Percentiles rank a stretch among this genome's conserved stretches.
These are phyloP conservation scores for Martes martes DNA, from an alignment of 2,113 vertebrate species.

Conservation along the genomic window DNA sequence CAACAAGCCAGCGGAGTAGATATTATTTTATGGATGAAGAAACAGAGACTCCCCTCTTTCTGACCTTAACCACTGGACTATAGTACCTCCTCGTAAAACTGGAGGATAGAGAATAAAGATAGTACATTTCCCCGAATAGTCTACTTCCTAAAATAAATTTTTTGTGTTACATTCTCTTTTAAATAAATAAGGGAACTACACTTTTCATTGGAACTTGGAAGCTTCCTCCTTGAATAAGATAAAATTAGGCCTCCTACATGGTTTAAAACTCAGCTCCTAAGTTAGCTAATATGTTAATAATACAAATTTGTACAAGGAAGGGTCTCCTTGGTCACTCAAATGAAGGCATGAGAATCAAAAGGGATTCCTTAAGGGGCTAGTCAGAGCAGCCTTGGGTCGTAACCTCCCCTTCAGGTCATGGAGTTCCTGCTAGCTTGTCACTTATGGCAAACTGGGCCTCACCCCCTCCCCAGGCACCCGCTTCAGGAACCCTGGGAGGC, in stretches of 20 bases:
- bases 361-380: not conserved
- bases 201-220: not conserved
- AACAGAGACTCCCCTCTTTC: not conserved
- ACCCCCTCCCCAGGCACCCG: not conserved
- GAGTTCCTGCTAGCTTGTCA: not conserved
- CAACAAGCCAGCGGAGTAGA: not conserved
- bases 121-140: not conserved
- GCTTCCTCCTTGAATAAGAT: not conserved
- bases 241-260: not conserved
- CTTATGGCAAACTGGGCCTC: not conserved
- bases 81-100: not conserved
- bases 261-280: not conserved
- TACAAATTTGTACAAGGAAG: not conserved
- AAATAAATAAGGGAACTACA: not conserved
- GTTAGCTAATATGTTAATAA: not conserved
- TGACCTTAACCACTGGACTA: not conserved
- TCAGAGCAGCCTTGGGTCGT: not conserved
- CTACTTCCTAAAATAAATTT: not conserved
- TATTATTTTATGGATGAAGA: not conserved
- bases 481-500: not conserved
- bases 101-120: not conserved
- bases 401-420: not conserved
- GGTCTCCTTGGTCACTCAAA: not conserved
- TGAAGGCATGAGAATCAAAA: not conserved
- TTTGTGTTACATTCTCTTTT: not conserved